These are phyloP conservation scores for Actinemys pallida DNA, from an alignment of 2,113 vertebrate species.

Conservation along the genomic window DNA sequence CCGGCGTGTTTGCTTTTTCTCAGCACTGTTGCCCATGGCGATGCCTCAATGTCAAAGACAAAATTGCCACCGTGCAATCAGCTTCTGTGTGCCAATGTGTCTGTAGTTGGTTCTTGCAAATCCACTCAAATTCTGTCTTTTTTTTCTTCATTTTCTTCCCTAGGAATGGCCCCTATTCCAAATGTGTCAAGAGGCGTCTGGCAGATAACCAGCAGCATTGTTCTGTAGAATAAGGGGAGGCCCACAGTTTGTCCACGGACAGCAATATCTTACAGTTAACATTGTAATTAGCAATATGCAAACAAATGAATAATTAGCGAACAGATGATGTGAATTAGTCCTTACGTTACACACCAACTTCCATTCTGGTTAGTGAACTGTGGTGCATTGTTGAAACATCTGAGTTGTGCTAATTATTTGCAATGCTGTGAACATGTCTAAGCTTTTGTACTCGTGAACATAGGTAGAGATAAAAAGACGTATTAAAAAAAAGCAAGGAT, in stretches of 20 bases:
- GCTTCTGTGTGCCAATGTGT: not conserved
- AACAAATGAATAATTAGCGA: conserved; percentile 62
- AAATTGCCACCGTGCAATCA: not conserved
- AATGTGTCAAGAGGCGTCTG: rapidly evolving
- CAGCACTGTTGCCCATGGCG: rapidly evolving
- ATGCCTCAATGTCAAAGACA: not conserved
- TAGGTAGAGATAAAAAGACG: conserved; percentile 68
- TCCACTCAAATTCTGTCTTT: not conserved
- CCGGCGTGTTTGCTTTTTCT: not conserved
- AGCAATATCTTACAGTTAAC: not conserved
- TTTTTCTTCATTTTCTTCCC: not conserved
- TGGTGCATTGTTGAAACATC: not conserved
- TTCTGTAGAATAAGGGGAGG: not conserved
- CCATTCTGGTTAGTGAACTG: conserved; percentile 9
- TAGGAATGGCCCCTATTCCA: not conserved
- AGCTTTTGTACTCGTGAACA: conserved; percentile 56
- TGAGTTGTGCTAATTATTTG: conserved; percentile 66
- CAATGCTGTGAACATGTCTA: conserved; percentile 36
- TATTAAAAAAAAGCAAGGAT: conserved; percentile 64
- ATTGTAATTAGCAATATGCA: conserved; percentile 35
- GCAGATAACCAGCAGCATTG: not conserved
- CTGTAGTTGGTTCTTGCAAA: not conserved
- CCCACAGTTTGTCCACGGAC: not conserved
- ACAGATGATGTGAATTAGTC: conserved; percentile 58
- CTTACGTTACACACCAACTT: conserved; percentile 34